Conservation (phyloP, 2,888 invertebrate genomes). For the Bhutanitis thaidina region DNA sequence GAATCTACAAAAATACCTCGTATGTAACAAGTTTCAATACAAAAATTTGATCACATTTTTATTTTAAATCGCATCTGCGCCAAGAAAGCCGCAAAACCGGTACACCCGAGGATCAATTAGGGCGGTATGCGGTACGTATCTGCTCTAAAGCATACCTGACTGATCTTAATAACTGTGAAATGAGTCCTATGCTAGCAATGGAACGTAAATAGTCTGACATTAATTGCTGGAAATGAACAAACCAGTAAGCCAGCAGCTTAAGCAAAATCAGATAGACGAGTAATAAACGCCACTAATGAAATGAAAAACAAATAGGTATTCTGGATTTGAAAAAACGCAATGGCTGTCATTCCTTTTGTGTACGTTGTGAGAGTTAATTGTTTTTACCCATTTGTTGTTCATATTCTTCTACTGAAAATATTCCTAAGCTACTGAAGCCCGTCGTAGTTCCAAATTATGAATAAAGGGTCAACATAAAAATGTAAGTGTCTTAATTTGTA, state of each 20-base stretch:
- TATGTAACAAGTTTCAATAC: too few species aligned
- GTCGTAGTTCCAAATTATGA: too few species aligned
- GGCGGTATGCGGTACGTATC: slow-evolving; percentile 15
- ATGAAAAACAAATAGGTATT: slow-evolving; percentile 10
- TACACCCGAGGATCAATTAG: slow-evolving; percentile 18
- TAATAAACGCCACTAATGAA: slow-evolving; percentile 7
- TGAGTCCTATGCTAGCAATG: slow-evolving; percentile 11
- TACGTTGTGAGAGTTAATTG: neutral
- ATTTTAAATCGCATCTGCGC: slow-evolving; percentile 1
- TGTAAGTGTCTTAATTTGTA: too few species aligned
- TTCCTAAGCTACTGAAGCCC: too few species aligned
- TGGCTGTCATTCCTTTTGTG: slow-evolving; percentile 9
- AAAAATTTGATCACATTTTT: neutral
- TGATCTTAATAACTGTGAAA: slow-evolving; percentile 17
- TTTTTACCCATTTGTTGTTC: neutral
- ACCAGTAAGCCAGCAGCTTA: neutral
- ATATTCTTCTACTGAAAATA: too few species aligned
- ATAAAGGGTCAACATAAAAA: too few species aligned
- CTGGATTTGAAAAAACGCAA: neutral
- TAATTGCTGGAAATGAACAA: slow-evolving; percentile 8
- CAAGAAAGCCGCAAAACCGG: slow-evolving; percentile 13
- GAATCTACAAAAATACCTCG: too few species aligned
- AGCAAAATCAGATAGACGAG: slow-evolving; percentile 12
- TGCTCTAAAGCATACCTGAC: slow-evolving; percentile 12
- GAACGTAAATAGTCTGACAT: slow-evolving; percentile 9